Conservation (phyloP, 2,113 vertebrate species). For the Tachysurus fulvidraco region DNA sequence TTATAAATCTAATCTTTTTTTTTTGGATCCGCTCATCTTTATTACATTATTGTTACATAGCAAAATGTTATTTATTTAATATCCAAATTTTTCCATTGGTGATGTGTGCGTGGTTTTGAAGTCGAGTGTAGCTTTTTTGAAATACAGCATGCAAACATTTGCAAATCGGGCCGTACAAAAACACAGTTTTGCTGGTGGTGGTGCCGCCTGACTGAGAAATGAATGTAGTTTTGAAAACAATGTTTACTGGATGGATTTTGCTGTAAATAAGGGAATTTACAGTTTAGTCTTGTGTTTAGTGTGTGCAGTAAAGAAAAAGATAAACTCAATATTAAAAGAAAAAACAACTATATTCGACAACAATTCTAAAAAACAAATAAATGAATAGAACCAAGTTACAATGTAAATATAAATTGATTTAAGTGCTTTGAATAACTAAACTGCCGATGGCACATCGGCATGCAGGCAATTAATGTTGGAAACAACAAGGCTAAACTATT, state of each 20-base stretch:
- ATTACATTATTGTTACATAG: background rate
- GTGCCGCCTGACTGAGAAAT: background rate
- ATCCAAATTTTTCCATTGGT: background rate
- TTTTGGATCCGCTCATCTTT: background rate
- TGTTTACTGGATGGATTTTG: background rate
- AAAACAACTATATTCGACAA: background rate
- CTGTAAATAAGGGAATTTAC: background rate
- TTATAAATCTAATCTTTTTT: too few relatives aligned
- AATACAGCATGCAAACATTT: constrained; percentile 4
- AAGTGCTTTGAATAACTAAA: background rate
- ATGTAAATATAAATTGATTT: constrained; percentile 1
- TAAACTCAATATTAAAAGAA: background rate
- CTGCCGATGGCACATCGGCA: background rate
- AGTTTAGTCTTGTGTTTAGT: background rate
- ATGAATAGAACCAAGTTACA: background rate
- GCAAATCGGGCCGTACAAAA: background rate
- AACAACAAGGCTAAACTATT: background rate
- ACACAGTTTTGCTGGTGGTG: constrained; percentile 16
- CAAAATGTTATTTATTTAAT: background rate
- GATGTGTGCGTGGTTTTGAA: background rate
- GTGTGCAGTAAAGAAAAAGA: background rate
- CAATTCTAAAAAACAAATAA: background rate
- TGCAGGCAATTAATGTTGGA: background rate
- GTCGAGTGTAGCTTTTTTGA: background rate
- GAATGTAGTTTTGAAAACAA: background rate